Conservation (phyloP, 2,113 vertebrate species). For the Mus pahari region DNA sequence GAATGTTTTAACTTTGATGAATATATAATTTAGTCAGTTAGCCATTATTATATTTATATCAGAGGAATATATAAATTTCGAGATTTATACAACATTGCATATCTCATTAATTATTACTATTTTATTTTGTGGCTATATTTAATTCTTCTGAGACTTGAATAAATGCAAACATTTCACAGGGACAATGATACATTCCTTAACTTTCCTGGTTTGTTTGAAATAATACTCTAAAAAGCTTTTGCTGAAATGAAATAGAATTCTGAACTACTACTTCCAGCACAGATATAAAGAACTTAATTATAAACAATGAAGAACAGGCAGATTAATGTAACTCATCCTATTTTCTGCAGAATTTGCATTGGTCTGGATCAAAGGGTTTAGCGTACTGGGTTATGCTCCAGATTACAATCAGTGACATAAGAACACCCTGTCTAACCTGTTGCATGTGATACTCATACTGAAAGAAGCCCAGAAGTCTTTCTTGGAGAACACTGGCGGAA, state of each 20-base stretch:
- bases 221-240: background rate
- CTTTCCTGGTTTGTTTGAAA: background rate
- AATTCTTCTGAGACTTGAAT: background rate
- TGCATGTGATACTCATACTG: background rate
- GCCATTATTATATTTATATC: background rate
- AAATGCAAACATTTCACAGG: background rate
- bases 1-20: conserved; percentile 22
- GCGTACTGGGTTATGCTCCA: background rate
- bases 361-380: background rate
- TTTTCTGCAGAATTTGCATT: background rate
- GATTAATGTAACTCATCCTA: background rate
- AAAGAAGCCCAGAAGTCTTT: background rate
- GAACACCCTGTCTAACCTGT: background rate
- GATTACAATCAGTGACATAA: background rate
- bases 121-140: conserved; percentile 1
- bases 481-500: background rate
- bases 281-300: conserved; percentile 25
- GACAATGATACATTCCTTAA: background rate
- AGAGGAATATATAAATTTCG: conserved; percentile 4
- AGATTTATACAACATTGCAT: background rate
- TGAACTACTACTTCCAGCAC: background rate
- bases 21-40: background rate
- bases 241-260: background rate
- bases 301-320: background rate
- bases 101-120: background rate